Evolutionary conservation across 2,888 invertebrate genomes (phyloP), one percentile per base, ranked within the genome.

Genomic region (Corbicula japonica): DNA sequence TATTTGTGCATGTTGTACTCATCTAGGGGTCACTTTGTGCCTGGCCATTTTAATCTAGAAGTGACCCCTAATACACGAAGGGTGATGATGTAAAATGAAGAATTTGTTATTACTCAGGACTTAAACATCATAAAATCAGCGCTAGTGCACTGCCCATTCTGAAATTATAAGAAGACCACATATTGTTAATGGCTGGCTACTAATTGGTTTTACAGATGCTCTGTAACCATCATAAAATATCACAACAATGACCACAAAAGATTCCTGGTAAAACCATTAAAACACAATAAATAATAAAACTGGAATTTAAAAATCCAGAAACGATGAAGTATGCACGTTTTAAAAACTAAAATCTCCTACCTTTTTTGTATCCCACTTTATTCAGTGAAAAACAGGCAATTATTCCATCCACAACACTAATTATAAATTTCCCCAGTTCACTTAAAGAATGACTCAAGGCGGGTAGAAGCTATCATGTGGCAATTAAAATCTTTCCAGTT

Each of bases 161-260:
- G 52, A 21, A 23, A 54, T 52, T 66, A 28, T 41, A 26, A 26
- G 44, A 52, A 23, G 18, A 34, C 52, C 62, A 28, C 60, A 62
- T 52, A 23, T 44, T 35, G 65, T 60, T 58, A 74, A 66, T 66
- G 48, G 58, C 50, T 6, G 21, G n/a, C 32, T 50, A n/a, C 35
- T 74, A 66, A 74, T 66, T 74, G 66, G 66, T 66, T 74, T 50
- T 66, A 28, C 73, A 66, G 66, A 56, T 48, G n/a, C n/a, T n/a
- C n/a, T n/a, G n/a, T n/a, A n/a, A n/a, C n/a, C n/a, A n/a, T n/a
- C n/a, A n/a, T n/a, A n/a, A n/a, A n/a, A n/a, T n/a, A n/a, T n/a
- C n/a, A n/a, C n/a, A n/a, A n/a, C n/a, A n/a, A n/a, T n/a, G n/a
- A n/a, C n/a, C n/a, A n/a, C n/a, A n/a, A n/a, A n/a, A n/a, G n/a